A percentile compares a stretch with the other conserved stretches of the same genome.
Evolutionary conservation across 1,140 invertebrate genomes (phyloP).

Genomic region (Sycophaga agraensis): DNA sequence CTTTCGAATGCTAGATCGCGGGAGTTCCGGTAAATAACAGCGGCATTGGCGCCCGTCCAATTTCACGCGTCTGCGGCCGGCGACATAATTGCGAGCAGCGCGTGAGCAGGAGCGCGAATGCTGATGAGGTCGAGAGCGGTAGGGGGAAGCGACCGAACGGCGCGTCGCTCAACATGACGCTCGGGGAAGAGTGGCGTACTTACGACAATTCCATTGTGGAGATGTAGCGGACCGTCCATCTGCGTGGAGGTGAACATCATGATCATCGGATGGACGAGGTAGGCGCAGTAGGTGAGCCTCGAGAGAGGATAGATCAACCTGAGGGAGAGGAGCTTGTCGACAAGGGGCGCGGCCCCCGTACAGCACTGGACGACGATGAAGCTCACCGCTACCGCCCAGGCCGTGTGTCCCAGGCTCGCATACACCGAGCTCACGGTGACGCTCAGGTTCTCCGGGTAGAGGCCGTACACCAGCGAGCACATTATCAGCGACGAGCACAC

Average conservation of each 20-base stretch:
- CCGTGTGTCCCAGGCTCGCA: conserved; percentile 64
- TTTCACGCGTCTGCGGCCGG: too few species aligned
- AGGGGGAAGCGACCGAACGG: too few species aligned
- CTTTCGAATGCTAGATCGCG: too few species aligned
- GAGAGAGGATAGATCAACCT: conserved; percentile 80
- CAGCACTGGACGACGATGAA: conserved; percentile 83
- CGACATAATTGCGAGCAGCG: too few species aligned
- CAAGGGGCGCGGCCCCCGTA: conserved; percentile 71
- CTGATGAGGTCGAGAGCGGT: too few species aligned
- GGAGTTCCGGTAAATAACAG: too few species aligned
- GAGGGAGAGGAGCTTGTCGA: conserved; percentile 77
- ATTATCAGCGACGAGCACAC: conserved; percentile 61
- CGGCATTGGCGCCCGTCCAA: too few species aligned
- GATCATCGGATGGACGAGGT: conserved; percentile 84
- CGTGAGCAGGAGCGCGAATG: too few species aligned
- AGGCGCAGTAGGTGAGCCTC: conserved; percentile 86
- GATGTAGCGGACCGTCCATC: conserved; percentile 75
- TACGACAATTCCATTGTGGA: conserved; percentile 73
- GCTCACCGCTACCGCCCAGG: conserved; percentile 73
- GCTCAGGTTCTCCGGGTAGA: conserved; percentile 70
- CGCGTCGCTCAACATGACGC: too few species aligned
- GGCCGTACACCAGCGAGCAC: conserved; percentile 73
- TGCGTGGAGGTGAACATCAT: conserved; percentile 76
- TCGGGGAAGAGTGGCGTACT: conserved; percentile 39
- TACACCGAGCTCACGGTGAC: conserved; percentile 63